Base-by-base conservation (phyloP, 2,797 vertebrate genomes). In the Hylomyscus alleni region DNA sequence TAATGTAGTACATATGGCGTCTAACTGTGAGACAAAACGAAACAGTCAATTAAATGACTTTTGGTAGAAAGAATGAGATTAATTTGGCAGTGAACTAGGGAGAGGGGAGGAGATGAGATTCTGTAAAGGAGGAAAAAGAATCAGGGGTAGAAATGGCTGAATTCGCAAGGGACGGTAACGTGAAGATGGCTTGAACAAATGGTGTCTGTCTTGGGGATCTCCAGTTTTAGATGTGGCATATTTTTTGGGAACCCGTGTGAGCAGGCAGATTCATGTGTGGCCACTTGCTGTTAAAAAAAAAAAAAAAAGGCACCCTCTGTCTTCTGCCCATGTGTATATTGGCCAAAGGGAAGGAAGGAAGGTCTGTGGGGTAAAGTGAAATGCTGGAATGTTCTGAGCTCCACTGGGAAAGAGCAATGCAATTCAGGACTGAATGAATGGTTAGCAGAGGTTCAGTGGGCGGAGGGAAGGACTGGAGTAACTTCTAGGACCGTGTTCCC, bases 1-100 rank as follows among this genome's bases (percentile, higher is more conserved):
- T 80, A 85, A 75, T 56, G 72, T 56, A 17, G 54, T 62, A 44
- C 54, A 73, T 89, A 65, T 92, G 52, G 62, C 7, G 10, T 80
- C 67, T 84, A 47, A 89, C 81, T 89, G n/a, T 85, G 90, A 94
- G 90, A 75, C 72, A n/a, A 83, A 93, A 76, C 20, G 80, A 90
- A 96, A 13, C 8, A 86, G 69, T 65, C 76, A 1, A 14, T 90
- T 87, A 40, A 17, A 7, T 67, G 81, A 73, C 52, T 81, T 37
- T 65, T 26, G 73, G 40, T 58, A 44, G 77, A 37, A 47, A 62
- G 54, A 73, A 11, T 0, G 37, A 75, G 72, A 91, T 89, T 89
- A 72, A 86, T 82, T 92, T 85, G 78, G 75, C 78, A 67, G 34
- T 58, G 56, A 50, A 75, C 65, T 56, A 67, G 65, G 37, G 29